Percentiles rank a stretch among this genome's conserved stretches.
Evolutionary conservation across 2,888 invertebrate genomes (phyloP).

Genomic region (Apamea monoglypha): DNA sequence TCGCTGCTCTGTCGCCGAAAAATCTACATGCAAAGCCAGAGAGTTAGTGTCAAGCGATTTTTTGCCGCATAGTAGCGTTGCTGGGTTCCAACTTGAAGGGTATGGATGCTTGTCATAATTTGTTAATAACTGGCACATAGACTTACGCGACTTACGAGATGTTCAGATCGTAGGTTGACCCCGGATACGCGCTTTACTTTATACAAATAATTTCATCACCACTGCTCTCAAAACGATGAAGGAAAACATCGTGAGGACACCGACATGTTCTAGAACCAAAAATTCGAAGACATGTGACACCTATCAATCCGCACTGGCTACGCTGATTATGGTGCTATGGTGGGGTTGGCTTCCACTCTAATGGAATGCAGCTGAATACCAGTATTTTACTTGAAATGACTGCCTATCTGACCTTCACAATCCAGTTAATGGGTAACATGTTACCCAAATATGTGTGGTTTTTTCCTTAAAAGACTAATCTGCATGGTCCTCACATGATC

Average conservation of each 20-base stretch:
- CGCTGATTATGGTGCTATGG: no score
- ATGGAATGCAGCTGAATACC: not conserved
- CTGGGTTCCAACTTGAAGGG: not conserved
- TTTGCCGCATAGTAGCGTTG: not conserved
- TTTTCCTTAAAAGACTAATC: not conserved
- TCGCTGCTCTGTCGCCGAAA: slow-evolving; percentile 3
- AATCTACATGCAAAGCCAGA: not conserved
- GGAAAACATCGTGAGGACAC: no score
- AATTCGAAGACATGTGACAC: no score
- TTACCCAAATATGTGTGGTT: not conserved
- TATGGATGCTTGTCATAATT: not conserved
- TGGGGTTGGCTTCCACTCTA: no score
- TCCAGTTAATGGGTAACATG: not conserved
- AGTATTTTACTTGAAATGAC: not conserved
- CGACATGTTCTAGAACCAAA: no score
- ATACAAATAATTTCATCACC: no score
- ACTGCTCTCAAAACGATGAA: no score
- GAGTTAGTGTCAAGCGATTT: not conserved
- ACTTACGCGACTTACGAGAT: no score
- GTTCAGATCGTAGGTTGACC: no score
- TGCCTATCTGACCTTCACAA: not conserved
- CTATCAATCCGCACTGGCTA: no score
- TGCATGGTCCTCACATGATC: not conserved
- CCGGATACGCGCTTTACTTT: no score
- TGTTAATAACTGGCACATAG: not conserved